Evolutionary conservation across 2,797 vertebrate genomes (phyloP), one percentile per base, ranked within the genome.

Genomic region (Onychomys arenicola): DNA sequence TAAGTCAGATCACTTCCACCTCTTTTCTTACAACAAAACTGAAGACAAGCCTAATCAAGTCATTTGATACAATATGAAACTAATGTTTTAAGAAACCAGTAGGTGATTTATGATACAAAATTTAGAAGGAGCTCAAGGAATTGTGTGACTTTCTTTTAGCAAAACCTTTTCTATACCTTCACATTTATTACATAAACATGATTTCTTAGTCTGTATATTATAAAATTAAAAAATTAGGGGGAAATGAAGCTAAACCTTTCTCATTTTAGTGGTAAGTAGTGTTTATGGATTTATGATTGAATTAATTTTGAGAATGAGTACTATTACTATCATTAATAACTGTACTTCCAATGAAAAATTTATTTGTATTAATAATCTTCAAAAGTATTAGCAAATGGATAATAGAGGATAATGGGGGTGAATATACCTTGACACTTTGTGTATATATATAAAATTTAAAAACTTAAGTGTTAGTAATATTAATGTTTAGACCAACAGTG

Each of bases 31-130:
- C 40, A 90, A 55, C 37, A 90, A 96, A 97, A 86, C 10, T 81
- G 87, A 97, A 96, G 86, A 87, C 83, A 97, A 71, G 91, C 59
- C 80, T 81, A 92, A 94, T 94, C 78, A 95, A 95, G 77, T 89
- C 61, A 95, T 89, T 91, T 94, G 83, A 59, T 27, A 90, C n/a
- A 95, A 92, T 37, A 61, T 69, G 37, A 92, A 92, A 97, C 91
- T 90, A 92, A 94, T 94, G 91, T 91, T 78, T 91, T 77, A 77
- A 77, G n/a, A 93, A 96, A 90, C 87, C 61, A 71, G 21, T 63
- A 85, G 73, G 59, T 92, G 85, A 94, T 77, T 93, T 96, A 94
- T 96, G 84, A 94, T 57, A 84, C 59, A 90, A 71, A 93, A 88
- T 78, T 94, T 81, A 78, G 59, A 92, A 89, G 2, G 34, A 75